Percentiles rank a stretch among this genome's conserved stretches.
Evolutionary conservation across 1,140 invertebrate genomes (phyloP).

Genomic region (Mylabris phalerata): DNA sequence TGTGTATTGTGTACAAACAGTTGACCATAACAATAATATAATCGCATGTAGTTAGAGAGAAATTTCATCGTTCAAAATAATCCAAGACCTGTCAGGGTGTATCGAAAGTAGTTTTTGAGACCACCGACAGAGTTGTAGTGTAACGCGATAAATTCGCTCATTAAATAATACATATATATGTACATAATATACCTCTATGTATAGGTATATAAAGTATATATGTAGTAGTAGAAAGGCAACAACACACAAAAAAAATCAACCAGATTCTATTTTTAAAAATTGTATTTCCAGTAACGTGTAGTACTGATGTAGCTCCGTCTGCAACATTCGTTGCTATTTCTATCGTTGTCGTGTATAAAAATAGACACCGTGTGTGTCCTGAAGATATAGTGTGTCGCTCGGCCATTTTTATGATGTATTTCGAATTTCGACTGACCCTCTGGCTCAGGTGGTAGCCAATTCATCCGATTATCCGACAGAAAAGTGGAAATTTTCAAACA

Average conservation of each 20-base stretch:
- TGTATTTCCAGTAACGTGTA: conserved; percentile 25
- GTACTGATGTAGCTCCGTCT: conserved; percentile 36
- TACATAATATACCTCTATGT: too few species aligned
- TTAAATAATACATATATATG: conserved; percentile 32
- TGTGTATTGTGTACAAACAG: too few species aligned
- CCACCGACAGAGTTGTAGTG: conserved; percentile 32
- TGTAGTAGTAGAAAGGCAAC: too few species aligned
- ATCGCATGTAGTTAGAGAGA: too few species aligned
- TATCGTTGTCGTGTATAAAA: conserved; percentile 35
- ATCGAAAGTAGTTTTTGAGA: conserved; percentile 38
- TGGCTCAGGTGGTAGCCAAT: conserved; percentile 7
- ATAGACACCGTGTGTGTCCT: conserved; percentile 24
- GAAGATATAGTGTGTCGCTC: conserved; percentile 18
- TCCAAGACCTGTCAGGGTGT: conserved; percentile 31
- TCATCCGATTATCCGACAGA: neutral
- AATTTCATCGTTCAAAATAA: too few species aligned
- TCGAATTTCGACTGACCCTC: neutral
- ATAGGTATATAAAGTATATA: too few species aligned
- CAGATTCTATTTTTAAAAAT: conserved; percentile 38
- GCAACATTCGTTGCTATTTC: conserved; percentile 33
- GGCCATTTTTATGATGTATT: conserved; percentile 37
- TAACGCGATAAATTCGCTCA: conserved; percentile 21
- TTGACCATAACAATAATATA: too few species aligned
- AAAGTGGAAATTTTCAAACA: neutral
- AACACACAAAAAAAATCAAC: too few species aligned